These are phyloP conservation scores for Ctenochaetus hawaiiensis DNA, from an alignment of 2,797 vertebrate species.

Conservation along the genomic window DNA sequence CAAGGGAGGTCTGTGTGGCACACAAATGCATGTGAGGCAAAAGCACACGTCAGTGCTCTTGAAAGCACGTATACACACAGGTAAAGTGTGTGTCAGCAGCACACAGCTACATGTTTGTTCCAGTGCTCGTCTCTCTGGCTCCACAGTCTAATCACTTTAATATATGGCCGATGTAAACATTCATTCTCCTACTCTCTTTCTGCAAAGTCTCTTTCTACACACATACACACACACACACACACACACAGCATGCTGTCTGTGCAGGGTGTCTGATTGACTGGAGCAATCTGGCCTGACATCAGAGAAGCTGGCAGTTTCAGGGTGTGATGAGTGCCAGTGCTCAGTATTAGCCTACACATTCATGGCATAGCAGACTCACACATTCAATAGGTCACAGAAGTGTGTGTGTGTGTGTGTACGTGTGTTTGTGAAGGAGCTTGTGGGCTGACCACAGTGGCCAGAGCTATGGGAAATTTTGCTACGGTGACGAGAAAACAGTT, in stretches of 20 bases:
- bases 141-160: constrained; percentile 75
- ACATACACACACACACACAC: constrained; percentile 19
- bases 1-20: constrained; percentile 75
- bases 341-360: constrained; percentile 60
- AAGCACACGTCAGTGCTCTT: constrained; percentile 46
- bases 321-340: constrained; percentile 62
- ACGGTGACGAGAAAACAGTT: constrained; percentile 38
- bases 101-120: constrained; percentile 82
- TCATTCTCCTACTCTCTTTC: constrained; percentile 46
- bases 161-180: constrained; percentile 74
- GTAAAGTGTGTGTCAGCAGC: constrained; percentile 64
- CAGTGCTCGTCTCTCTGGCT: constrained; percentile 70
- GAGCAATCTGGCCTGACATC: constrained; percentile 72
- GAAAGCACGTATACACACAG: constrained; percentile 57
- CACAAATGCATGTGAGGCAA: constrained; percentile 47
- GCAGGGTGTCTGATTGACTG: constrained; percentile 53
- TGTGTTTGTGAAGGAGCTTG: constrained; percentile 22
- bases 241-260: constrained; percentile 48
- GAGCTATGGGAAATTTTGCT: constrained; percentile 47
- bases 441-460: constrained; percentile 34
- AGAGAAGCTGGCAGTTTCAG: constrained; percentile 56
- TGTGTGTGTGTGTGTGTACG: constrained; percentile 17
- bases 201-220: constrained; percentile 15
- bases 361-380: constrained; percentile 51
- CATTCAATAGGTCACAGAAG: constrained; percentile 21